A percentile compares a stretch with the other conserved stretches of the same genome.
These are phyloP conservation scores for Alauda arvensis DNA, from an alignment of 2,797 vertebrate species.

Conservation along the genomic window DNA sequence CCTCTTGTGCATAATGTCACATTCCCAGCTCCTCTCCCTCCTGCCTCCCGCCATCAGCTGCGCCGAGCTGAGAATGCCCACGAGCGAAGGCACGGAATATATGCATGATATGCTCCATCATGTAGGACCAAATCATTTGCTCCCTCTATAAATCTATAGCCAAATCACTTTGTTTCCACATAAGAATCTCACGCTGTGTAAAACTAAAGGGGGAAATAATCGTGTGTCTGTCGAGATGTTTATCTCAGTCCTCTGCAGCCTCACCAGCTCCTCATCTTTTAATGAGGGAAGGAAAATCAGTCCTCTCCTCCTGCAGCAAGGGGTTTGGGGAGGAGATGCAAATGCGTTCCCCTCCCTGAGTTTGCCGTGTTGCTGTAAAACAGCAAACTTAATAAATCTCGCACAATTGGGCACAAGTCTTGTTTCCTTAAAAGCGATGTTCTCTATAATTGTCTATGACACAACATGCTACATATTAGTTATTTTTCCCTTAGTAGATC, in stretches of 20 bases:
- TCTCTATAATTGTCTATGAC: conserved; percentile 65
- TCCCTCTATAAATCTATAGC: conserved; percentile 58
- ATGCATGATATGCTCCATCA: conserved; percentile 61
- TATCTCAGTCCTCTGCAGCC: conserved; percentile 24
- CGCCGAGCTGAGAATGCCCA: conserved; percentile 47
- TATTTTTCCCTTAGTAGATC: conserved; percentile 58
- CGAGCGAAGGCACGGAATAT: conserved; percentile 46
- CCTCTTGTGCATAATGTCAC: conserved; percentile 52
- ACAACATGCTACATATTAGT: conserved; percentile 51
- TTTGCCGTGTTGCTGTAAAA: conserved; percentile 42
- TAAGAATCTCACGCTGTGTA: conserved; percentile 51
- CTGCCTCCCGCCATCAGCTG: conserved; percentile 44
- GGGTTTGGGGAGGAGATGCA: conserved; percentile 23
- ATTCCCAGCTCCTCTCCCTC: conserved; percentile 43
- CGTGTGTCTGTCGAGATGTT: conserved; percentile 34
- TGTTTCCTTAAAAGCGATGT: conserved; percentile 64
- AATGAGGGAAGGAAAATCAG: conserved; percentile 31
- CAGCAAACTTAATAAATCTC: conserved; percentile 54
- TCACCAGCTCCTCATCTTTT: conserved; percentile 17
- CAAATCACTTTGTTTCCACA: conserved; percentile 58
- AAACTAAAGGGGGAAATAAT: conserved; percentile 53
- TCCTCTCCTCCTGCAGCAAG: not conserved
- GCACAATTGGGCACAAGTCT: conserved; percentile 60
- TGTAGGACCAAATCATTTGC: conserved; percentile 58
- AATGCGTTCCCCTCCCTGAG: conserved; percentile 35